These are phyloP conservation scores for Chloroclysta siterata DNA, from an alignment of 2,888 invertebrate genomes.

Conservation along the genomic window DNA sequence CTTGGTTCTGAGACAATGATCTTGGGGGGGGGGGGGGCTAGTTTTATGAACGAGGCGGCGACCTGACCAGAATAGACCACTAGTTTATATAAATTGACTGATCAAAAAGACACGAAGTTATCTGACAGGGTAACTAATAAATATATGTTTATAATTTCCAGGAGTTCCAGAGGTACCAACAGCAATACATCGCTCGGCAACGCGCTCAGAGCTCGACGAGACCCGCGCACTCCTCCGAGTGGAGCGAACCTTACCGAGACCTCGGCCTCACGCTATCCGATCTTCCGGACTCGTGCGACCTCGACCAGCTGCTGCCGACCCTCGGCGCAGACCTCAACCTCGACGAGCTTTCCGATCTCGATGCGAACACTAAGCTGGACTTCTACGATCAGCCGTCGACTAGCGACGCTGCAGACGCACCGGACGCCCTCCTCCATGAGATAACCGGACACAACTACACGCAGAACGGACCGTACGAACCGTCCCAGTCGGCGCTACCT, in stretches of 20 bases:
- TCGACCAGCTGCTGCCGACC: slow-evolving; percentile 87
- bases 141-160: slow-evolving; percentile 48
- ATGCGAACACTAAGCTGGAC: slow-evolving; percentile 73
- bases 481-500: slow-evolving; percentile 15
- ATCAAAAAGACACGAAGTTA: background rate
- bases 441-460: slow-evolving; percentile 28
- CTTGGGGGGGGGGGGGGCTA: no score
- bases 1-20: no score
- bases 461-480: slow-evolving; percentile 60
- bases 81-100: background rate
- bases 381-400: slow-evolving; percentile 59
- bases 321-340: slow-evolving; percentile 86
- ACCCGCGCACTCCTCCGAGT: slow-evolving; percentile 67
- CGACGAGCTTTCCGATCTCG: slow-evolving; percentile 76
- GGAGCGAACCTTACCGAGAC: slow-evolving; percentile 81
- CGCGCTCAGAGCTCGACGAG: slow-evolving; percentile 68
- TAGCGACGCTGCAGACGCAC: slow-evolving; percentile 56
- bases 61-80: no score
- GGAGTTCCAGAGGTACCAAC: slow-evolving; percentile 87
- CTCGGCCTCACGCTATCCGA: slow-evolving; percentile 71
- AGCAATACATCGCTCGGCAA: slow-evolving; percentile 86
- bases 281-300: slow-evolving; percentile 81
- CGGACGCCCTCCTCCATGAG: slow-evolving; percentile 58
- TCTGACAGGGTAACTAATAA: background rate
- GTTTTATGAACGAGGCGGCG: no score